Conservation (phyloP, 2,797 vertebrate species). For the Pantherophis alleghaniensis region DNA sequence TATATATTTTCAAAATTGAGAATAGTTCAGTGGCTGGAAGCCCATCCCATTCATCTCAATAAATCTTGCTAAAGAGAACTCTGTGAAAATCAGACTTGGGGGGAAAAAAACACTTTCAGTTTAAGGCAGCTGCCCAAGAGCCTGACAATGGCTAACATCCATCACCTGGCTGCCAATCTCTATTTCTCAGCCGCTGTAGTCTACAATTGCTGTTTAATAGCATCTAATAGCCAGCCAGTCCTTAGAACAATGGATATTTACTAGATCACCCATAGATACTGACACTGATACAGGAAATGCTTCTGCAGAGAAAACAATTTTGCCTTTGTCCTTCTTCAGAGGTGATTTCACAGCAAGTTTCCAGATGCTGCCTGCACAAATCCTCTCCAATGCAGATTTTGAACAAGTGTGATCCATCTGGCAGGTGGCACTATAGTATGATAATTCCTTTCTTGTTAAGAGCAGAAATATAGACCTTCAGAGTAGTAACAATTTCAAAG, state of each 20-base stretch:
- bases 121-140: background rate
- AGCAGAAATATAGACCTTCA: slow-evolving; percentile 10
- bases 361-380: slow-evolving; percentile 38
- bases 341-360: slow-evolving; percentile 23
- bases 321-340: slow-evolving; percentile 11
- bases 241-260: slow-evolving; percentile 5
- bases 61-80: background rate
- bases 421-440: slow-evolving; percentile 18
- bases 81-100: background rate
- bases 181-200: background rate
- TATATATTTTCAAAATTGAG: background rate
- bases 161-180: background rate
- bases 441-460: slow-evolving; percentile 22
- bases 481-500: slow-evolving; percentile 19
- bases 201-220: background rate
- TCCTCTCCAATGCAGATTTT: slow-evolving; percentile 27
- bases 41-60: background rate
- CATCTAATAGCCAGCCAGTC: background rate
- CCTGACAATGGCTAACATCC: background rate
- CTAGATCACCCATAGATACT: background rate
- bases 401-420: slow-evolving; percentile 39
- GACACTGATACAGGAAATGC: background rate
- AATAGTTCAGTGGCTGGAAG: background rate
- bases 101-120: background rate
- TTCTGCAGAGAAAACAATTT: background rate